These are phyloP conservation scores for Nebria brevicollis DNA, from an alignment of 2,888 invertebrate genomes.

Conservation along the genomic window DNA sequence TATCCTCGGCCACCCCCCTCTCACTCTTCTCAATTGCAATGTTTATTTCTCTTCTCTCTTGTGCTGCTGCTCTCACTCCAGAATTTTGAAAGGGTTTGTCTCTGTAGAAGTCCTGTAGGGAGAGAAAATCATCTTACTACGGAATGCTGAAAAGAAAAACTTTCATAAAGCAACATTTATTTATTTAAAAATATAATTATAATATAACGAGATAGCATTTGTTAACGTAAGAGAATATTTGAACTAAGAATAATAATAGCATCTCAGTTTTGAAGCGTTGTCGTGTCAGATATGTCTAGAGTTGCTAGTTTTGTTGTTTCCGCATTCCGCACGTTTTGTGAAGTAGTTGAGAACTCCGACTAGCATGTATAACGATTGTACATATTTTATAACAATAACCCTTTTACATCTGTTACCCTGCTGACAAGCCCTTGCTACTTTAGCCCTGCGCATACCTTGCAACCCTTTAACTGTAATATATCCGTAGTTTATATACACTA, in stretches of 20 bases:
- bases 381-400: conserved; percentile 30
- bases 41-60: conserved; percentile 28
- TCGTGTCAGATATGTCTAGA: not conserved
- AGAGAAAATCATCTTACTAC: conserved; percentile 2
- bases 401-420: conserved; percentile 31
- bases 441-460: conserved; percentile 35
- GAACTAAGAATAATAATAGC: not conserved
- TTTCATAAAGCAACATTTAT: not conserved
- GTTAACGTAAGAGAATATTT: not conserved
- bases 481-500: conserved; percentile 6
- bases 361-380: conserved; percentile 40
- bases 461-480: conserved; percentile 10
- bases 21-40: conserved; percentile 22
- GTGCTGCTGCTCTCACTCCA: conserved; percentile 24
- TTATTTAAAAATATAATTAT: not conserved
- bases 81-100: conserved; percentile 23
- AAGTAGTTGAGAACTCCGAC: conserved; percentile 23
- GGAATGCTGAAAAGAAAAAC: conserved; percentile 8
- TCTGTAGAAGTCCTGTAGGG: conserved; percentile 11
- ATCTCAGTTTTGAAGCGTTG: not conserved
- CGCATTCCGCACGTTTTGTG: conserved; percentile 13
- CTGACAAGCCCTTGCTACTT: conserved; percentile 47
- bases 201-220: not conserved
- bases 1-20: conserved; percentile 24
- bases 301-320: conserved; percentile 13